Conservation (phyloP, 92 coral and sea anemone genomes). For the Epizoanthus illoricatus region DNA sequence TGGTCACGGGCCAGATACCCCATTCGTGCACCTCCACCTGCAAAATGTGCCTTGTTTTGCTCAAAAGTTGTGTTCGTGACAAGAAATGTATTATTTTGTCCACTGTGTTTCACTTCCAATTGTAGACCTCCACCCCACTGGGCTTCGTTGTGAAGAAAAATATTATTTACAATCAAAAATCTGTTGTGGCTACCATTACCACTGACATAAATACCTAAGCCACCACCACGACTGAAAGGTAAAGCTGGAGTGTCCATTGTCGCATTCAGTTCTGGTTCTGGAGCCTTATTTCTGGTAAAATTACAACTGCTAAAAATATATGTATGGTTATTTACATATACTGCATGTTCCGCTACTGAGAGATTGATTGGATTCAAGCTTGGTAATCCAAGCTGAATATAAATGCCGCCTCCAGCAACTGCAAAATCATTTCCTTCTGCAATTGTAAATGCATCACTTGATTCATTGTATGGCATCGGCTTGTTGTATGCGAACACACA, state of each 20-base stretch:
- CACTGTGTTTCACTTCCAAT: constrained; percentile 41
- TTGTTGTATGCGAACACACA: constrained; percentile 50
- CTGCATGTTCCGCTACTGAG: constrained; percentile 16
- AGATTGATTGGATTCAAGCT: constrained; percentile 34
- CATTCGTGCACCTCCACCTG: constrained; percentile 84
- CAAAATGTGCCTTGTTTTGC: constrained; percentile 53
- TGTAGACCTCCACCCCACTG: constrained; percentile 93
- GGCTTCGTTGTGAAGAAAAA: constrained; percentile 65
- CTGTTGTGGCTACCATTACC: constrained; percentile 75
- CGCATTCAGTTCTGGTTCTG: constrained; percentile 32
- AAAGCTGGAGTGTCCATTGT: constrained; percentile 41
- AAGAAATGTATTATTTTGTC: constrained; percentile 41
- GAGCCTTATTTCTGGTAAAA: constrained; percentile 52
- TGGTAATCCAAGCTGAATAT: constrained; percentile 28
- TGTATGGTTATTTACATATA: constrained; percentile 36
- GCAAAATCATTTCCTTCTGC: constrained; percentile 28
- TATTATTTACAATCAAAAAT: constrained; percentile 43
- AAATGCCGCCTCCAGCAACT: constrained; percentile 57
- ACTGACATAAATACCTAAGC: constrained; percentile 60
- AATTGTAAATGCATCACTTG: background rate
- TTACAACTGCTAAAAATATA: constrained; percentile 39
- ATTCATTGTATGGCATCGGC: background rate
- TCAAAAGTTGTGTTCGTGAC: constrained; percentile 47
- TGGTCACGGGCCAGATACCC: constrained; percentile 43
- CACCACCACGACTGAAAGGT: constrained; percentile 85